phyloP scores from a whole-genome alignment of 2,113 vertebrate genomes.

The Brachyhypopomus gauderio region DNA sequence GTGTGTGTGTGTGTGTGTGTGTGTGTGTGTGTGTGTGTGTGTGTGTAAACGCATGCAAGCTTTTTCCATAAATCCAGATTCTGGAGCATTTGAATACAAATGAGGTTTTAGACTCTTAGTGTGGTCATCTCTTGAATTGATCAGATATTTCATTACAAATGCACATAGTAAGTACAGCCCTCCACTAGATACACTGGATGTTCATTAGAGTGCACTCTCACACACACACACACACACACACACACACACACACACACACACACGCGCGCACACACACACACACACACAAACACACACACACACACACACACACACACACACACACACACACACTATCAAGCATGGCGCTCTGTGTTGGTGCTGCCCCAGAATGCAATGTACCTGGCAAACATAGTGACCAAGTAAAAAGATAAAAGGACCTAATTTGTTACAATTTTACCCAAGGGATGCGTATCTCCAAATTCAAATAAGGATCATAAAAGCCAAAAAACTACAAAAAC shows the following conservation, averaged over 20 bases:
- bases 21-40: background rate
- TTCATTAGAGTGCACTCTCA: slow-evolving; percentile 44
- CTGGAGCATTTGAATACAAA: slow-evolving; percentile 42
- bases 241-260: background rate
- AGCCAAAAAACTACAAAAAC: slow-evolving; percentile 50
- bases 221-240: background rate
- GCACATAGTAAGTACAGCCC: slow-evolving; percentile 59
- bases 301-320: slow-evolving; percentile 42
- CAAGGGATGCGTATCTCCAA: slow-evolving; percentile 68
- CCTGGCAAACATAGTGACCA: slow-evolving; percentile 62
- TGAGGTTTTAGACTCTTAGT: slow-evolving; percentile 25
- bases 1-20: background rate
- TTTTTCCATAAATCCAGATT: slow-evolving; percentile 36
- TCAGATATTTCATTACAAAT: slow-evolving; percentile 61
- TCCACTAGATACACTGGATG: slow-evolving; percentile 54
- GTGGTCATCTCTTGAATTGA: slow-evolving; percentile 51
- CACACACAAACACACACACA: slow-evolving; percentile 22
- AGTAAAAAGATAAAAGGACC: slow-evolving; percentile 71
- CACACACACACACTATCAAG: slow-evolving; percentile 11
- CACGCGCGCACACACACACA: background rate
- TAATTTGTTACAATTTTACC: slow-evolving; percentile 70
- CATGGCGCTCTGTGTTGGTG: slow-evolving; percentile 13
- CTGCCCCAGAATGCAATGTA: slow-evolving; percentile 44
- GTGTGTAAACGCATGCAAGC: slow-evolving; percentile 8
- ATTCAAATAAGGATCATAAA: slow-evolving; percentile 69